phyloP scores from a whole-genome alignment of 1,140 invertebrate species.

The Panulirus ornatus region DNA sequence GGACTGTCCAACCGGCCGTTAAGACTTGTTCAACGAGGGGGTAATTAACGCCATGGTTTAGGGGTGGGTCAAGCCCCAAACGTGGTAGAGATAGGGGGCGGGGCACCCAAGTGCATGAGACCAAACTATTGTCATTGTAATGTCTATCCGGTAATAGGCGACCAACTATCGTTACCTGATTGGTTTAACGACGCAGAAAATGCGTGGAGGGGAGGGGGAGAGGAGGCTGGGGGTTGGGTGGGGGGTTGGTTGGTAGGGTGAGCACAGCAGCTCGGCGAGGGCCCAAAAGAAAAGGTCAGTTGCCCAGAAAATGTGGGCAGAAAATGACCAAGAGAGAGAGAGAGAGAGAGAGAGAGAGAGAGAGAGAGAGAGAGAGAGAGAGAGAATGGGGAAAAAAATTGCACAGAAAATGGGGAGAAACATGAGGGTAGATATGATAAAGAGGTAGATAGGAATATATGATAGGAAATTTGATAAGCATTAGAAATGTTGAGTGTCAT shows the following conservation, averaged over 20 bases:
- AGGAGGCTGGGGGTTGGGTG: not conserved
- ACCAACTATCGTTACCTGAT: slow-evolving; percentile 23
- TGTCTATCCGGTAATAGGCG: not conserved
- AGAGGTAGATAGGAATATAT: too few species aligned
- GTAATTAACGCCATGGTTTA: too few species aligned
- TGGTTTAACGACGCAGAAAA: slow-evolving; percentile 17
- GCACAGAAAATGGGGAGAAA: too few species aligned
- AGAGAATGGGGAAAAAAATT: slow-evolving; percentile 18
- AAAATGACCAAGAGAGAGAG: not conserved
- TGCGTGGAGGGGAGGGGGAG: not conserved
- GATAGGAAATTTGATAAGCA: too few species aligned
- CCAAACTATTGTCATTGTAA: slow-evolving; percentile 35
- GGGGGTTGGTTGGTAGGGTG: not conserved
- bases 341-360: slow-evolving; percentile 33
- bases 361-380: slow-evolving; percentile 30
- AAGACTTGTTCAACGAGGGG: too few species aligned
- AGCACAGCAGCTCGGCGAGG: too few species aligned
- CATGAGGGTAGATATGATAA: too few species aligned
- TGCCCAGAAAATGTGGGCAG: too few species aligned
- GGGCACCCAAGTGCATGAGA: not conserved
- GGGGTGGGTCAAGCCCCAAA: too few species aligned
- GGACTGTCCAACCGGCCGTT: too few species aligned
- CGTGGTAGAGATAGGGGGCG: not conserved
- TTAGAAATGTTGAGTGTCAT: too few species aligned
- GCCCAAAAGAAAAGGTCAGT: too few species aligned